These are phyloP conservation scores for Oligia fasciuncula DNA, from an alignment of 2,888 invertebrate genomes.

Conservation along the genomic window DNA sequence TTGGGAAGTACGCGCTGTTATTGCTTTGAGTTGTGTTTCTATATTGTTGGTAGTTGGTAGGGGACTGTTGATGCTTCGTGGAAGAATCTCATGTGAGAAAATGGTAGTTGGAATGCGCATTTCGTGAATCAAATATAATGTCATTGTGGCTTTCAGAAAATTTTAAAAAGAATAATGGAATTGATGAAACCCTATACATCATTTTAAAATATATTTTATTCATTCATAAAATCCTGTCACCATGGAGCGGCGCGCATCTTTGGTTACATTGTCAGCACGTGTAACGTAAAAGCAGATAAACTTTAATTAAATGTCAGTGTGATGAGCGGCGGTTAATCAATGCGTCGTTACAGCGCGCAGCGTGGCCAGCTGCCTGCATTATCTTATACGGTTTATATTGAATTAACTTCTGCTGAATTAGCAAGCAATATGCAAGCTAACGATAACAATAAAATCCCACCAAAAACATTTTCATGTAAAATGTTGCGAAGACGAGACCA, in stretches of 20 bases:
- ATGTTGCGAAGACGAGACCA: too few species aligned
- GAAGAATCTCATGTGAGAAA: too few species aligned
- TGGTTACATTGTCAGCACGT: slow-evolving; percentile 6
- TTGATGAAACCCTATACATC: neutral
- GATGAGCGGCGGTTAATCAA: slow-evolving; percentile 42
- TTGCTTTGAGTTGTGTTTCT: slow-evolving; percentile 1
- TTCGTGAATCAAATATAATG: neutral
- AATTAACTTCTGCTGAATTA: slow-evolving; percentile 1
- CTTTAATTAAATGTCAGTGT: slow-evolving; percentile 49
- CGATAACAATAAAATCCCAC: too few species aligned
- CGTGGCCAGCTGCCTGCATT: neutral
- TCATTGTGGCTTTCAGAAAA: neutral
- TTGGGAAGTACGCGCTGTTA: slow-evolving; percentile 12
- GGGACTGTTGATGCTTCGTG: neutral
- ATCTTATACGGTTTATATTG: neutral
- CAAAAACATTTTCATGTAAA: too few species aligned
- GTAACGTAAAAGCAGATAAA: slow-evolving; percentile 33
- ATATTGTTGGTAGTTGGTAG: too few species aligned
- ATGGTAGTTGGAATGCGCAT: neutral
- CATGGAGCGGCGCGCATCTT: neutral
- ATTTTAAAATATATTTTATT: slow-evolving; percentile 4
- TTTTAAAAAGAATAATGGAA: neutral
- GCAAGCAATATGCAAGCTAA: neutral
- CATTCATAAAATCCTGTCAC: neutral
- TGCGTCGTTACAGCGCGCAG: slow-evolving; percentile 9